These are phyloP conservation scores for Pelochelys cantorii DNA, from an alignment of 2,797 vertebrate genomes.

Conservation along the genomic window DNA sequence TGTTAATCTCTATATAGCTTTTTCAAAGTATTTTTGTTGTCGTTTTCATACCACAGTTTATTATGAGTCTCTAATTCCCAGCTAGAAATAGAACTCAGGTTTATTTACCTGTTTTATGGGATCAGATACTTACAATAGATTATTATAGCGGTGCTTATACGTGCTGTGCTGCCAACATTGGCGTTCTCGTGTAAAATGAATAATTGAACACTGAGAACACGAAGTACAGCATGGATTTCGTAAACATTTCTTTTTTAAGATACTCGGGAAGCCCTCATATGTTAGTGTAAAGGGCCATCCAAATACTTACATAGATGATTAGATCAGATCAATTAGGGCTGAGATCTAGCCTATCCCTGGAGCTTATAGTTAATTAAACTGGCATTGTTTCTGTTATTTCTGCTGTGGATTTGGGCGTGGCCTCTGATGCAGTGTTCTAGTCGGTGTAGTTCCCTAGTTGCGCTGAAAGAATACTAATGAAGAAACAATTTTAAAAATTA, in stretches of 20 bases:
- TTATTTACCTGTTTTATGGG: conserved; percentile 25
- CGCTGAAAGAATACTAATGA: background rate
- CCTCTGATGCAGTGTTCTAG: background rate
- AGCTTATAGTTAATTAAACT: rapidly evolving
- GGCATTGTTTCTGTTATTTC: background rate
- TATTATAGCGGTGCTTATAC: background rate
- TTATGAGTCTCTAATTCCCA: background rate
- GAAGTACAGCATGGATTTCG: background rate
- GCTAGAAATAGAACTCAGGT: conserved; percentile 1
- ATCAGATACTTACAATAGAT: conserved; percentile 8
- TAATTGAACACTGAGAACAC: background rate
- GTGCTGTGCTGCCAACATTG: background rate
- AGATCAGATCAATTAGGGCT: background rate
- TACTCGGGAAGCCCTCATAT: background rate
- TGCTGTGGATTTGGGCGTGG: background rate
- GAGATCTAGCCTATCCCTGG: background rate
- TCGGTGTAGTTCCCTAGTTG: background rate
- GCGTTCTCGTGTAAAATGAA: background rate
- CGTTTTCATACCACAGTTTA: background rate
- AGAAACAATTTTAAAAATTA: background rate
- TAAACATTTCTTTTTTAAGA: background rate
- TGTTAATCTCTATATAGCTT: too few relatives aligned
- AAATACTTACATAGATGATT: background rate
- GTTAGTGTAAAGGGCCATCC: background rate
- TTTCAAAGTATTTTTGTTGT: background rate